phyloP scores from a whole-genome alignment of 1,140 invertebrate genomes.

The Conus ventricosus region DNA sequence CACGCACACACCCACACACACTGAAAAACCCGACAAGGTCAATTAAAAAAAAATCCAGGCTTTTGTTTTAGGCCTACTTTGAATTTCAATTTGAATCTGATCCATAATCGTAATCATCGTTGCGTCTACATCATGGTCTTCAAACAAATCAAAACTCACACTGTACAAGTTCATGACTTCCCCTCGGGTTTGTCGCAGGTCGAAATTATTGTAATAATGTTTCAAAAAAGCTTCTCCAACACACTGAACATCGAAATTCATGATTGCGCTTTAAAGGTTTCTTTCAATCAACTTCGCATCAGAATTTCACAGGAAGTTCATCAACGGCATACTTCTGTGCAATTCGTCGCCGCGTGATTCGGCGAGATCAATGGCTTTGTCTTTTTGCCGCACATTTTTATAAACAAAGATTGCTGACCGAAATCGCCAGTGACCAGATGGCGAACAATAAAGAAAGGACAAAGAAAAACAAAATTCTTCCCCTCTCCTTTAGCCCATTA shows the following conservation, averaged over 20 bases:
- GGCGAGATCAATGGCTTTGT: neutral
- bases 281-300: neutral
- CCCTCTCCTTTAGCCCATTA: no score
- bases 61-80: no score
- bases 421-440: no score
- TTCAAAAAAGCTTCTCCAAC: conserved; percentile 39
- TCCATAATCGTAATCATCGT: no score
- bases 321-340: no score
- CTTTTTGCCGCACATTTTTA: neutral
- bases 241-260: conserved; percentile 37
- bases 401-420: no score
- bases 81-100: no score
- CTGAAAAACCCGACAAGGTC: no score
- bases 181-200: conserved; percentile 27
- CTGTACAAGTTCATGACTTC: conserved; percentile 27
- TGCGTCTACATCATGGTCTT: neutral
- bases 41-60: no score
- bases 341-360: neutral
- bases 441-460: no score
- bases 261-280: neutral
- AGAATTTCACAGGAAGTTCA: neutral
- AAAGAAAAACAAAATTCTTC: no score
- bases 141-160: conserved; percentile 17
- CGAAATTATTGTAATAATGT: conserved; percentile 38
- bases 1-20: no score